A percentile compares a stretch with the other conserved stretches of the same genome.
Conservation (phyloP, 1,140 invertebrate genomes). For the Bombus picipes region DNA sequence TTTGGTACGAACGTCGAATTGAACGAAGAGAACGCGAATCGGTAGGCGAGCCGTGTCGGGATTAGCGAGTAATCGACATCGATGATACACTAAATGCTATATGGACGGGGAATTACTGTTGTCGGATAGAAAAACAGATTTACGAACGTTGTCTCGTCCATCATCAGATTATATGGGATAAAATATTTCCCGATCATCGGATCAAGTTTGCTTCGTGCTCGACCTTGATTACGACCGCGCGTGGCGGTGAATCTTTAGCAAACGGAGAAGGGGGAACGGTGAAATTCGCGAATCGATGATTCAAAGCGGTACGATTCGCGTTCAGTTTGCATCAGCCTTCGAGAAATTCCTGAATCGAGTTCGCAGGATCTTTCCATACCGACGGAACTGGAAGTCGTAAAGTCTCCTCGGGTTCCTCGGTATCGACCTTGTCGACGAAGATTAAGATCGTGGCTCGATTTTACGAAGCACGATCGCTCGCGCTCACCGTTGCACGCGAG, state of each 20-base stretch:
- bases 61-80: neutral
- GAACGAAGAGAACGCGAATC: neutral
- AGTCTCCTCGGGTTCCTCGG: slow-evolving; percentile 36
- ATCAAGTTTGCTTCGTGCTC: neutral
- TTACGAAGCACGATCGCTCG: slow-evolving; percentile 31
- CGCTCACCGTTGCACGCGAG: slow-evolving; percentile 24
- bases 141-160: slow-evolving; percentile 6
- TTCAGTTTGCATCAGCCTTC: neutral
- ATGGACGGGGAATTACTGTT: slow-evolving; percentile 3
- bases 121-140: neutral
- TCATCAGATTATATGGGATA: slow-evolving; percentile 3
- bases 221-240: slow-evolving; percentile 9
- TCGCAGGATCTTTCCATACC: slow-evolving; percentile 7
- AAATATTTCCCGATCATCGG: neutral
- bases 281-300: neutral
- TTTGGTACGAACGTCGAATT: neutral
- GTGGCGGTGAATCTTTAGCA: too few species aligned
- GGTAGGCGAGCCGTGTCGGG: neutral
- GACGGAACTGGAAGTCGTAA: slow-evolving; percentile 41
- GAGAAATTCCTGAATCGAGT: neutral
- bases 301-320: neutral
- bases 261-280: too few species aligned
- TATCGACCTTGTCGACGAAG: slow-evolving; percentile 55
- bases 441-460: slow-evolving; percentile 59
- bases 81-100: neutral